Conservation (phyloP, 2,113 vertebrate genomes). For the Lichenostomus cassidix region DNA sequence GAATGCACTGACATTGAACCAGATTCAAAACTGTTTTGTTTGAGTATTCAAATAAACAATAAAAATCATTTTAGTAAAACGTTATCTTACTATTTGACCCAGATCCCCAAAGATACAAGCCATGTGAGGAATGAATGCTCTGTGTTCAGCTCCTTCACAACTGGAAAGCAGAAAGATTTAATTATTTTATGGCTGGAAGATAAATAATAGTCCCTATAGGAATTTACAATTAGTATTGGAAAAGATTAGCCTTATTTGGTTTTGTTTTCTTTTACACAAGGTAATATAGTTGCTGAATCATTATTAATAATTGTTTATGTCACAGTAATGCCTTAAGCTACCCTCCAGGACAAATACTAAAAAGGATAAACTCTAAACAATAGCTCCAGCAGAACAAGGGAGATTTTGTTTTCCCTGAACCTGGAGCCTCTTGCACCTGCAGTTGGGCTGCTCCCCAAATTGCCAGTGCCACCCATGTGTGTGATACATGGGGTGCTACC, state of each 20-base stretch:
- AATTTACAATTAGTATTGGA: not conserved
- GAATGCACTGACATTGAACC: not conserved
- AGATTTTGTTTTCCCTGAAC: not conserved
- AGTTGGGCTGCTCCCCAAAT: not conserved
- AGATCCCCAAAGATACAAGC: not conserved
- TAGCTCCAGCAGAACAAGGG: not conserved
- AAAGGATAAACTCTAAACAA: not conserved
- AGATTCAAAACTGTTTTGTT: not conserved
- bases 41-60: not conserved
- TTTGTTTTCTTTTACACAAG: slow-evolving; percentile 24
- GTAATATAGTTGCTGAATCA: slow-evolving; percentile 20
- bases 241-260: slow-evolving; percentile 26
- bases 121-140: not conserved
- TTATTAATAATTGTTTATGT: slow-evolving; percentile 31
- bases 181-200: not conserved
- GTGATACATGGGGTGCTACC: not conserved
- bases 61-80: not conserved
- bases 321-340: slow-evolving; percentile 6
- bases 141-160: not conserved
- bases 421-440: not conserved
- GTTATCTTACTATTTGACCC: not conserved
- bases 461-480: not conserved
- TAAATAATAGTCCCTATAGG: not conserved
- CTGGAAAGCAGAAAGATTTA: not conserved
- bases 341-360: not conserved